A percentile compares a stretch with the other conserved stretches of the same genome.
These are phyloP conservation scores for Catocala fraxini DNA, from an alignment of 2,888 invertebrate species.

Conservation along the genomic window DNA sequence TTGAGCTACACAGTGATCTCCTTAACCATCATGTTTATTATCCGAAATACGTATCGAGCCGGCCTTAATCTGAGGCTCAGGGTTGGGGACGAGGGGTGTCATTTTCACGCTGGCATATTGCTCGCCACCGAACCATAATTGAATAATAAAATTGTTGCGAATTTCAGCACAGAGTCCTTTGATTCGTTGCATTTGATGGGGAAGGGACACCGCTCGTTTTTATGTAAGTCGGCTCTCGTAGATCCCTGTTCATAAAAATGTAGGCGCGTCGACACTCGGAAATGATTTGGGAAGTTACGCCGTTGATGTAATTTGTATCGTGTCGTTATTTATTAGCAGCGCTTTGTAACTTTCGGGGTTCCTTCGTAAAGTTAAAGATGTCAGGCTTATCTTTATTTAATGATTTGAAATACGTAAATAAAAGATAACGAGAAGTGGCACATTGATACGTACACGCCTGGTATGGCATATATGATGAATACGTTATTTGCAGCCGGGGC, in stretches of 20 bases:
- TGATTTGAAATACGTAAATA: neutral
- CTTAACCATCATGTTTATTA: conserved; percentile 73
- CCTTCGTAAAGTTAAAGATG: conserved; percentile 20
- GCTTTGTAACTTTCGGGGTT: conserved; percentile 23
- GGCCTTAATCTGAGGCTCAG: conserved; percentile 60
- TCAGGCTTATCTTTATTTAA: conserved; percentile 13
- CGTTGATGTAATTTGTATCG: conserved; percentile 44
- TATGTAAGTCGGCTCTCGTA: conserved; percentile 46
- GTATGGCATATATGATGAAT: neutral
- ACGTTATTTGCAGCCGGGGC: conserved; percentile 28
- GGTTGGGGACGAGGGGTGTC: conserved; percentile 63
- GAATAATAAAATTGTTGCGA: conserved; percentile 78
- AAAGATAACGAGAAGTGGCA: neutral
- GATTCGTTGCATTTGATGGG: conserved; percentile 63
- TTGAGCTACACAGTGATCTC: conserved; percentile 67
- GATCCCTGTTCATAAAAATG: conserved; percentile 43
- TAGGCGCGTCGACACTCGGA: conserved; percentile 23
- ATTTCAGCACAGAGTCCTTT: conserved; percentile 66
- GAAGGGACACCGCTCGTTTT: conserved; percentile 45
- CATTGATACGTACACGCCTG: conserved; percentile 13
- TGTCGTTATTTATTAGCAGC: conserved; percentile 32
- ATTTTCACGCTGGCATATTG: conserved; percentile 77
- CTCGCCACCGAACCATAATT: conserved; percentile 73
- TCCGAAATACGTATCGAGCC: conserved; percentile 63
- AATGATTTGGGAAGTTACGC: conserved; percentile 36